Percentiles rank a stretch among this genome's conserved stretches.
Evolutionary conservation across 2,113 vertebrate genomes (phyloP).

Genomic region (Anas platyrhynchos): DNA sequence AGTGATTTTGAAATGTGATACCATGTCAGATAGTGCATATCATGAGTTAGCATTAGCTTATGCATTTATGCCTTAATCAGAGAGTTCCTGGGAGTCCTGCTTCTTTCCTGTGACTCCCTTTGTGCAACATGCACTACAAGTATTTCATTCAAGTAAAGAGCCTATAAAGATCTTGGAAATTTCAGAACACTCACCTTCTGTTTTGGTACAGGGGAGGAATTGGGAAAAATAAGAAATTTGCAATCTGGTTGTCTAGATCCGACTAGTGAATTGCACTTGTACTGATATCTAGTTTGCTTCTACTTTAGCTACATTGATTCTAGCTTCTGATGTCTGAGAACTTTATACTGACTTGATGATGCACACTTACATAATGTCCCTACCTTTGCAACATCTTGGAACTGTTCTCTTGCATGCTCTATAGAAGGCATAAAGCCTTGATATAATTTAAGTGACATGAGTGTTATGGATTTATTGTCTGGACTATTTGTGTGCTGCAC

Average conservation of each 20-base stretch:
- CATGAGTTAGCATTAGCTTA: background rate
- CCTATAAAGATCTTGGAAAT: background rate
- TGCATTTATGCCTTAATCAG: background rate
- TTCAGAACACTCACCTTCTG: background rate
- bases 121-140: background rate
- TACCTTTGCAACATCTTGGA: background rate
- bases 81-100: background rate
- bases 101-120: background rate
- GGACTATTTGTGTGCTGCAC: background rate
- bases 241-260: background rate
- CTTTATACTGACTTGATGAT: background rate
- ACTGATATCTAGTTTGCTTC: background rate
- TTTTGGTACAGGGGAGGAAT: background rate
- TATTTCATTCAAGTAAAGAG: background rate
- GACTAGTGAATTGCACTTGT: background rate
- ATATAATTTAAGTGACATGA: background rate
- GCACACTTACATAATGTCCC: background rate
- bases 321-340: background rate
- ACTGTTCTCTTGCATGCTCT: background rate
- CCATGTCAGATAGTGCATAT: background rate
- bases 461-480: background rate
- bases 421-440: background rate
- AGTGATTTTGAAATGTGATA: slow-evolving; percentile 38
- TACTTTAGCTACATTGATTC: background rate
- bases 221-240: background rate